Evolutionary conservation across 2,888 invertebrate species (phyloP).

Genomic region (Mayetiola destructor): DNA sequence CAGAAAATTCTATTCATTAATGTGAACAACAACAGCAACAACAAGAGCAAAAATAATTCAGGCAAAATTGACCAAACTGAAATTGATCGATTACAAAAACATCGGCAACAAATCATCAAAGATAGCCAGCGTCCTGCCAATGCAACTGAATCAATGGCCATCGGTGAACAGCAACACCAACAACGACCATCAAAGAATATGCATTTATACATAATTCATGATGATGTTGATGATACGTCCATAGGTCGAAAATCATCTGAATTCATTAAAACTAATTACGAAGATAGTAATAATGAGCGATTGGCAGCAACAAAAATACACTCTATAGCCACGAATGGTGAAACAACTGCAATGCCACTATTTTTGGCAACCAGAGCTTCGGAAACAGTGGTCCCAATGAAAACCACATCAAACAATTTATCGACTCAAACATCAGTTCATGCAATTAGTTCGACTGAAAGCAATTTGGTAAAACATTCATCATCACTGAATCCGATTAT

Average conservation of each 20-base stretch:
- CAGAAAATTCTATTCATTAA: constrained; percentile 8
- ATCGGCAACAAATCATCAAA: constrained; percentile 1
- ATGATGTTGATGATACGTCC: no score
- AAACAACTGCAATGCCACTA: constrained; percentile 35
- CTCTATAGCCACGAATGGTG: constrained; percentile 30
- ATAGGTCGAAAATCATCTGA: neutral
- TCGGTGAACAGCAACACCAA: neutral
- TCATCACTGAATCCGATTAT: constrained; percentile 25
- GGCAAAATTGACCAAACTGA: neutral
- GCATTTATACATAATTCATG: neutral
- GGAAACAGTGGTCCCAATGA: neutral
- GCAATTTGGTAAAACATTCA: constrained; percentile 5
- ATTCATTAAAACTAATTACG: constrained; percentile 9
- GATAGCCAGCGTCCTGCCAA: neutral
- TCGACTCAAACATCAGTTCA: neutral
- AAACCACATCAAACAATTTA: constrained; percentile 2
- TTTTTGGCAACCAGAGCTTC: neutral
- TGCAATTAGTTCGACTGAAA: constrained; percentile 7
- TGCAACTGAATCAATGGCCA: neutral
- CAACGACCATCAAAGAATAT: neutral
- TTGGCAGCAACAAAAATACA: constrained; percentile 26
- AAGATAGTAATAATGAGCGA: neutral
- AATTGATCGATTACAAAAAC: neutral
- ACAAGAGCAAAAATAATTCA: no score
- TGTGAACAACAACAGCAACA: neutral